Evolutionary conservation across 2,888 invertebrate genomes (phyloP), one percentile per base, ranked within the genome.

Genomic region (Cataglyphis albicans): DNA sequence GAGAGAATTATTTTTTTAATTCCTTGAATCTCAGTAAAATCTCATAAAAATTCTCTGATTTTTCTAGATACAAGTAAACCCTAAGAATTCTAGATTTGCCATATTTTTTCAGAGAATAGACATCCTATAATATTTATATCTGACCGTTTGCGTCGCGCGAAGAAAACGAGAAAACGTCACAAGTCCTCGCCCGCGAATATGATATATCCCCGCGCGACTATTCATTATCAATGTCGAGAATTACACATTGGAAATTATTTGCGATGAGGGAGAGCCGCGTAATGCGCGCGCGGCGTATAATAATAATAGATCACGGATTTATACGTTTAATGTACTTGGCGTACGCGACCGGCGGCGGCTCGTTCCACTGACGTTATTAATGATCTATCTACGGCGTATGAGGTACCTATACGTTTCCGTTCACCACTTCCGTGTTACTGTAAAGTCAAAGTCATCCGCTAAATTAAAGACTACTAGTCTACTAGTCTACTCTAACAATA

Each of bases 341-440:
- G 64, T 52, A 48, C 18, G 18, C 48, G 76, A 61, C 63, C 68
- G 63, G 63, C 35, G 82, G 72, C 81, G 81, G 64, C 41, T 38
- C 38, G 72, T 81, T 81, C 67, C 84, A 59, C 48, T 67, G 83
- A 70, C 82, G 78, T 86, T 82, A 85, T 86, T 86, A 74, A 84
- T 78, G 86, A 88, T 67, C 52, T 52, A 75, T 55, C 61, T 74
- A 67, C 78, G 76, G 70, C 75, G 41, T 44, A 15, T 12, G 38
- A 72, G 67, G 57, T 61, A 35, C 32, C 32, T 35, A 81, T 74
- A 72, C 86, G 84, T 82, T 75, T 80, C 83, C 86, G 84, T 84
- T 83, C 76, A 35, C 83, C 84, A 89, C 87, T 89, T 89, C 88
- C 88, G 88, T 88, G 82, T 89, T 89, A 89, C 88, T 88, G 88